phyloP scores from a whole-genome alignment of 1,140 invertebrate genomes.

The Sesamia nonagrioides region DNA sequence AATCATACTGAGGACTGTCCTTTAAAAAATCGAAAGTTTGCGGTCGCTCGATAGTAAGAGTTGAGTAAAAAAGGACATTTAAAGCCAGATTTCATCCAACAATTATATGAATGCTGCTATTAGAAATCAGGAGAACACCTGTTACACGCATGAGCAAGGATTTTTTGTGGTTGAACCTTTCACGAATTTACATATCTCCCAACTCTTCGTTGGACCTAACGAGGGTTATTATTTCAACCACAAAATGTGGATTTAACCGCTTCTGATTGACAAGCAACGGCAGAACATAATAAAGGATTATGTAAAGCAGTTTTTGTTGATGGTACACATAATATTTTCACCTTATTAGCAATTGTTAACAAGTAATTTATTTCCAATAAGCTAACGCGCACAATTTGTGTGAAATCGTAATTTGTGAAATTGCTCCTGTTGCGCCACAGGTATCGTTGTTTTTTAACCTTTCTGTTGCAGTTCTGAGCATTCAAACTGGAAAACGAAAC shows the following conservation, averaged over 20 bases:
- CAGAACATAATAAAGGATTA: slow-evolving; percentile 68
- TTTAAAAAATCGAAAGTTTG: slow-evolving; percentile 75
- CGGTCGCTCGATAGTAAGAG: slow-evolving; percentile 64
- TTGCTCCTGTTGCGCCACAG: slow-evolving; percentile 23
- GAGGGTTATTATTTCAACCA: slow-evolving; percentile 85
- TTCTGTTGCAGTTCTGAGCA: not conserved
- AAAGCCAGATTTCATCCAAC: slow-evolving; percentile 66
- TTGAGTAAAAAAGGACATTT: slow-evolving; percentile 67
- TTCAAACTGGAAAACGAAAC: slow-evolving; percentile 1
- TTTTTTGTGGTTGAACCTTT: slow-evolving; percentile 81
- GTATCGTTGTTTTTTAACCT: slow-evolving; percentile 1
- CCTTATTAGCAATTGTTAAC: slow-evolving; percentile 74
- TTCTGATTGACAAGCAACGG: slow-evolving; percentile 78
- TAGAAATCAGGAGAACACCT: slow-evolving; percentile 83
- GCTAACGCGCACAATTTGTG: slow-evolving; percentile 57
- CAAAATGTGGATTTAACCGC: slow-evolving; percentile 79
- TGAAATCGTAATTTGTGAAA: slow-evolving; percentile 51
- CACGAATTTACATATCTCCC: slow-evolving; percentile 84
- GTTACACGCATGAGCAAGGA: slow-evolving; percentile 76
- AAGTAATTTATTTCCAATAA: slow-evolving; percentile 65
- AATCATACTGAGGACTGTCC: slow-evolving; percentile 43
- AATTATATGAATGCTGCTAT: slow-evolving; percentile 77
- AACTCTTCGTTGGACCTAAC: slow-evolving; percentile 80
- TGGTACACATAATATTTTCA: slow-evolving; percentile 71
- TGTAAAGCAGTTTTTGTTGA: slow-evolving; percentile 66